Base-by-base conservation (phyloP, 53 echinoderm and acorn worm genomes). In the Temnopleurus reevesii region DNA sequence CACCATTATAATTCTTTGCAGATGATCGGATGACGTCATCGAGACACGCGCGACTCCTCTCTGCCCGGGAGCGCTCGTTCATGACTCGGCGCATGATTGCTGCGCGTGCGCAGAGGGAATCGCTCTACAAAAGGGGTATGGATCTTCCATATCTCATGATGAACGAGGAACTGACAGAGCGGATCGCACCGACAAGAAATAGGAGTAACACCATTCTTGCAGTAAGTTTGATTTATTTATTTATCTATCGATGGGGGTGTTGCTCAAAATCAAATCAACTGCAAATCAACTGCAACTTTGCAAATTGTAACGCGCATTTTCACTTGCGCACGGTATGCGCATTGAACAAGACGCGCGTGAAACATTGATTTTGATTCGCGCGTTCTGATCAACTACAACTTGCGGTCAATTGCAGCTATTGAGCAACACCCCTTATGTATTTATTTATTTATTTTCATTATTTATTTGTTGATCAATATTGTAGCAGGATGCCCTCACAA, bases 61-160 rank as follows among this genome's bases (percentile, higher is more conserved):
- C 45, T 38, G 88, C 65, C 19, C 31, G 71, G 1, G 88, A 87
- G 46, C 53, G 53, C 12, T 87, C 88, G 27, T 87, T 87, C 71
- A 27, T 71, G 46, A 66, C 27, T 66, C 88, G 71, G 18, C 12
- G 88, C 33, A 66, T 66, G 49, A 18, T 46, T 29, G 88, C 53
- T 4, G 88, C 88, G 47, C 88, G 24, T 71, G 88, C 88, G 51
- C 88, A 87, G 46, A 65, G 88, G 30, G 88, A 87, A 49, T 87
- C 84, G 0, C 63, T 83, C 35, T 93, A 89, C 25, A 63, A 91
- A 30, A 53, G 93, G 49, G 93, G 93, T 13, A 81, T 93, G 91
- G 89, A 93, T 47, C 88, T 93, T 18, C 93, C 93, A 21, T 87
- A 82, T 55, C 84, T 83, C 43, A 71, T 83, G 83, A 64, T 58